Percentiles rank a stretch among this genome's conserved stretches.
Conservation (phyloP, 2,888 invertebrate species). For the Erebia palarica region DNA sequence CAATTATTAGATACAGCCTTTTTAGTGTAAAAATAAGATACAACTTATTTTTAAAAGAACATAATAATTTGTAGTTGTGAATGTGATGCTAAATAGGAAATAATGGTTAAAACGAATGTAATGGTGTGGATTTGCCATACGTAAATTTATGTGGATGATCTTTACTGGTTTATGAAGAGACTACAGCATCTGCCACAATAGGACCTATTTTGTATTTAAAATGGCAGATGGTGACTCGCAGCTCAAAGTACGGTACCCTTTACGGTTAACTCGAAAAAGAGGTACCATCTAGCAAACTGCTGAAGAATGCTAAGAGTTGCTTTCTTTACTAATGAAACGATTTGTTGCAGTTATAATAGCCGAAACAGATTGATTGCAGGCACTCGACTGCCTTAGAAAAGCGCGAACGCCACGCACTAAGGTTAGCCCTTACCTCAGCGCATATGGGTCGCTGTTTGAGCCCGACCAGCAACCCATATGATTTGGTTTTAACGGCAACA, state of each 20-base stretch:
- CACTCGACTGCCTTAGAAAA: background rate
- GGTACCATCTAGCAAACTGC: background rate
- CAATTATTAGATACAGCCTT: too few relatives aligned
- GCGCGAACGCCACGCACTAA: background rate
- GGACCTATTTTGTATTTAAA: background rate
- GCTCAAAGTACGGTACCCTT: background rate
- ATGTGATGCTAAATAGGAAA: background rate
- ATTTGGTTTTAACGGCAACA: background rate
- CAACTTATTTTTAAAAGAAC: too few relatives aligned
- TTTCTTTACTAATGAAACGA: background rate
- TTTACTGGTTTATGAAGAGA: background rate
- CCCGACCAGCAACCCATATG: background rate
- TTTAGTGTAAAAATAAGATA: too few relatives aligned
- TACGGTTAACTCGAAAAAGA: background rate
- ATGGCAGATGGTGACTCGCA: slow-evolving; percentile 14
- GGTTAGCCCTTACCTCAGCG: background rate
- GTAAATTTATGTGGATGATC: background rate
- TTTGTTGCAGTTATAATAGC: background rate
- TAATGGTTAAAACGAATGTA: too few relatives aligned
- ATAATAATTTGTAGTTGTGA: too few relatives aligned
- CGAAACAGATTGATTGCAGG: too few relatives aligned
- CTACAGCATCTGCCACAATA: background rate
- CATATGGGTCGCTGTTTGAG: background rate
- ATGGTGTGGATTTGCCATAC: background rate
- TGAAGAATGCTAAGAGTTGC: background rate